Percentiles rank a stretch among this genome's conserved stretches.
These are phyloP conservation scores for Bos javanicus DNA, from an alignment of 2,113 vertebrate genomes.

Conservation along the genomic window DNA sequence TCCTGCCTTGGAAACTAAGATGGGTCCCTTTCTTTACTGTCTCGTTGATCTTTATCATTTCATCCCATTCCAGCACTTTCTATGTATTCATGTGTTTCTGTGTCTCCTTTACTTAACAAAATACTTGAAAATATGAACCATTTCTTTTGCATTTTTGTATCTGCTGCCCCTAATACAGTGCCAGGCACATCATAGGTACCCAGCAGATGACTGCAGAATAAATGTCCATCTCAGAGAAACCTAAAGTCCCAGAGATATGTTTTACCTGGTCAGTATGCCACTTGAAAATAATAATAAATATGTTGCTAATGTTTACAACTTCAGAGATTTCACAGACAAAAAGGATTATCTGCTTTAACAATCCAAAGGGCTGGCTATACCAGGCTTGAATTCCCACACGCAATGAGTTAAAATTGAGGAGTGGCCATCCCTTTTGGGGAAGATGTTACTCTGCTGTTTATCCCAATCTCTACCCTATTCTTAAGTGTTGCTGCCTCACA, in stretches of 20 bases:
- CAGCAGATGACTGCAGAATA: not conserved
- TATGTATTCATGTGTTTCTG: not conserved
- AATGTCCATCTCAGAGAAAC: not conserved
- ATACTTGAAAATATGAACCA: not conserved
- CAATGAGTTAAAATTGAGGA: accelerated
- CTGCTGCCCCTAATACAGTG: not conserved
- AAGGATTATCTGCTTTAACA: not conserved
- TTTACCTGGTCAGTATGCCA: not conserved
- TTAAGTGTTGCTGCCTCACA: not conserved
- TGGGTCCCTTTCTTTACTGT: not conserved
- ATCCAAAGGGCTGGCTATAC: not conserved
- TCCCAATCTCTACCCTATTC: not conserved
- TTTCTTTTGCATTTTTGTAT: not conserved
- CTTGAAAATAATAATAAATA: not conserved
- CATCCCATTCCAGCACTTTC: too few relatives aligned
- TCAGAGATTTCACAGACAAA: not conserved
- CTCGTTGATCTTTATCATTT: not conserved
- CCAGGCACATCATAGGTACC: not conserved
- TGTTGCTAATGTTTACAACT: not conserved
- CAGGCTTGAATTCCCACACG: not conserved
- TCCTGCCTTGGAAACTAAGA: not conserved
- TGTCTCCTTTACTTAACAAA: not conserved
- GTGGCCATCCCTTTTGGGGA: too few relatives aligned
- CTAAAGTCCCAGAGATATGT: not conserved
- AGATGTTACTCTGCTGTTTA: not conserved